Base-by-base conservation (phyloP, 1,140 invertebrate species). In the Drosophila ercepeae region DNA sequence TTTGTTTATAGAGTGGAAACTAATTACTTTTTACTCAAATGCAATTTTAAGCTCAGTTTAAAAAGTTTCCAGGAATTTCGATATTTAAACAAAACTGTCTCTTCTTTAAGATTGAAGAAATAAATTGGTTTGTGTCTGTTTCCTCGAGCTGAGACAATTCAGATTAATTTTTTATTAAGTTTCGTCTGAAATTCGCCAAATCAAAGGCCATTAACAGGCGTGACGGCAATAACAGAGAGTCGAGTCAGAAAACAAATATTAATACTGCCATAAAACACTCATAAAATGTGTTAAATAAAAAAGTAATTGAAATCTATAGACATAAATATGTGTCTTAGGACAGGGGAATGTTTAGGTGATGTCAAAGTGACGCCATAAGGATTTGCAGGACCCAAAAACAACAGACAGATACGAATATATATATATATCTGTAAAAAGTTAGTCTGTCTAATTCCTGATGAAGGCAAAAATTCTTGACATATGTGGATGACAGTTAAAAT, bases 271-370 rank as follows among this genome's bases (percentile, higher is more conserved):
- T 75, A 75, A 75, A 75, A 54, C 50, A 39, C 49, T 32, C 48
- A 67, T 75, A 74, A 75, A 75, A 75, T 75, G 75, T 75, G 70
- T 74, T 67, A 75, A 75, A 57, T 67, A 58, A 74, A 74, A 75
- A 42, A 74, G n/a, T n/a, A 74, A 75, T 75, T 27, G 23, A 46
- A 50, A 61, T 71, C 67, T 19, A 70, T 60, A 60, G 52, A 52
- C 59, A 32, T 42, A 64, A 51, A 29, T 9, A 41, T 27, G 55
- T 13, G 29, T 29, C 23, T 19, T 13, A 27, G 19, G 25, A 44
- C 34, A 29, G 13, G 29, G 25, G 25, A 41, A 23, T 32, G 23
- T 25, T 18, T 11, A 44, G 19, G 21, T 42, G 42, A 59, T 75
- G 71, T 65, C 71, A 75, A 64, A 65, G 70, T 65, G 72, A 75